These are phyloP conservation scores for Paradoxurus hermaphroditus DNA, from an alignment of 2,113 vertebrate genomes.

Conservation along the genomic window DNA sequence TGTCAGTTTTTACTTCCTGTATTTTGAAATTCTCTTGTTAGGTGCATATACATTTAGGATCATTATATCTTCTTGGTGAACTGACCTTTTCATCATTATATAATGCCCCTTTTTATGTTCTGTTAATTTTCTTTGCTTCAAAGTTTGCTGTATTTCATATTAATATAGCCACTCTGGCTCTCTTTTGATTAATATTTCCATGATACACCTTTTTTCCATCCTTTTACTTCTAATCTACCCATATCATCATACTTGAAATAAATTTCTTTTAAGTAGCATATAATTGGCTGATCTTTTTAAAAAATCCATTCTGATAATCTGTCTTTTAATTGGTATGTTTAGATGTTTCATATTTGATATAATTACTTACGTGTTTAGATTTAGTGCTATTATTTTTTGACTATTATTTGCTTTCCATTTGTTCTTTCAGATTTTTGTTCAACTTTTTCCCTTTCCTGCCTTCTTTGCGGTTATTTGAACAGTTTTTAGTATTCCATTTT, in stretches of 20 bases:
- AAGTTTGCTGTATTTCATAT: not conserved
- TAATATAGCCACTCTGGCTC: not conserved
- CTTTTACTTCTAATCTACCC: not conserved
- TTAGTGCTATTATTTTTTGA: not conserved
- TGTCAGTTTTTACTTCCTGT: not conserved
- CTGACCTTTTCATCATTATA: not conserved
- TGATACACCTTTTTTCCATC: not conserved
- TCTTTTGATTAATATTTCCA: not conserved
- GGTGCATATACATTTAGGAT: not conserved
- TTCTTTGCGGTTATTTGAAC: constrained; percentile 6
- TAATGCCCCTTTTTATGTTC: not conserved
- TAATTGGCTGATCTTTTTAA: not conserved
- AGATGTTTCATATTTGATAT: not conserved
- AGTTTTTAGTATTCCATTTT: not conserved
- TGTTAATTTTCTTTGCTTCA: constrained; percentile 1
- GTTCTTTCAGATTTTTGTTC: not conserved
- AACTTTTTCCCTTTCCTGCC: not conserved
- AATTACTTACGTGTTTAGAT: not conserved
- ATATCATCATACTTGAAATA: not conserved
- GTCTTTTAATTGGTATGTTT: not conserved
- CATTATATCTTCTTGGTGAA: not conserved
- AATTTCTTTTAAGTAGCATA: not conserved
- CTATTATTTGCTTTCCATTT: not conserved
- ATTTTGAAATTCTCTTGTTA: not conserved
- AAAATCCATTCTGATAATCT: not conserved